Evolutionary conservation across 92 coral and sea anemone genomes (phyloP), one percentile per base, ranked within the genome.

Genomic region (Palythoa grandis): DNA sequence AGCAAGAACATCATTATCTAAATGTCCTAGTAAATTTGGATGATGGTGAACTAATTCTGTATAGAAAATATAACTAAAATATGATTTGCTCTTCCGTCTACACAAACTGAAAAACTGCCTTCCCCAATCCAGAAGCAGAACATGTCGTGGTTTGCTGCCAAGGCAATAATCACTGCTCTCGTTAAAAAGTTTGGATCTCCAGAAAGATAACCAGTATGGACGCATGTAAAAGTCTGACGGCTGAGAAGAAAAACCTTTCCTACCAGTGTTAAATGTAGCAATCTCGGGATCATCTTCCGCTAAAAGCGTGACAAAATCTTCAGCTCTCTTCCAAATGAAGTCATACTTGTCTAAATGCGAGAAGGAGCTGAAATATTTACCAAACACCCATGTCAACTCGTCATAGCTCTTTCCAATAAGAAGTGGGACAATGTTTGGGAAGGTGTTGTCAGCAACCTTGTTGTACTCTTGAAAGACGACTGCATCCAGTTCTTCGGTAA

Each of bases 141-240:
- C 83, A 39, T 78, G 83, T 61, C 83, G n/a, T 0, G 83, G 83
- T 35, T 15, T 65, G 48, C 47, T 78, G n/a, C 83, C 83, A 40
- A 78, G 83, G 29, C 83, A 78, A 52, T 78, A 78, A 15, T 78
- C 58, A 39, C 38, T 78, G 15, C 83, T 78, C 9, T 7, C 3
- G 72, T 78, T 78, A 19, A 78, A 78, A 7, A 78, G 56, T 8
- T 22, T 78, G 7, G 83, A 61, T 14, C 53, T 61, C 83, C 83
- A 78, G 70, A 78, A 78, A 43, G 83, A 78, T 6, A 78, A 11
- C 83, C 83, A 78, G 12, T 78, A 78, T 3, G 83, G 83, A 2
- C 83, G 83, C 83, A 78, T 78, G 83, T 78, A 78, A 70, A 78
- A 78, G 53, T 78, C 83, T 3, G 83, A 57, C 19, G 83, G 83